Conservation (phyloP, 1,140 invertebrate genomes). For the Drosophila insularis region DNA sequence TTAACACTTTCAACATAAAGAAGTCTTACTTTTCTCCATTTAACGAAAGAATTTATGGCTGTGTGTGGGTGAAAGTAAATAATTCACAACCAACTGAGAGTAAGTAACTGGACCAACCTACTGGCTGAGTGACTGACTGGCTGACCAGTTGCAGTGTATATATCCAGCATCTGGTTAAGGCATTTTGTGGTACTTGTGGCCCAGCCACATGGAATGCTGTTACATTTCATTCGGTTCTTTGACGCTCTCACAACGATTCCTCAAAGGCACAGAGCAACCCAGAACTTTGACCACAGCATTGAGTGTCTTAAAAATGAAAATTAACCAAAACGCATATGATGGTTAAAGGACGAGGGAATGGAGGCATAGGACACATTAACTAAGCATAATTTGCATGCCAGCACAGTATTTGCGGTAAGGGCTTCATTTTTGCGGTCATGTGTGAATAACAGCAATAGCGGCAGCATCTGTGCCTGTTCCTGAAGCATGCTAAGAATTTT, state of each 20-base stretch:
- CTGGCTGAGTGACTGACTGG: conserved; percentile 15
- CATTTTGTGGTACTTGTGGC: conserved; percentile 66
- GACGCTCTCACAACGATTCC: conserved; percentile 1
- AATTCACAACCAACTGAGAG: conserved; percentile 31
- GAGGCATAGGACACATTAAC: conserved; percentile 58
- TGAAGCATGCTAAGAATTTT: conserved; percentile 65
- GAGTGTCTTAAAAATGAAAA: conserved; percentile 79
- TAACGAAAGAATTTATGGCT: conserved; percentile 22
- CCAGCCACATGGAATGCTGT: conserved; percentile 65
- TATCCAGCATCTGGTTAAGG: conserved; percentile 44
- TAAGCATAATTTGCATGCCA: conserved; percentile 74
- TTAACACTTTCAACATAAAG: conserved; percentile 28
- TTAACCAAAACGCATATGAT: conserved; percentile 54
- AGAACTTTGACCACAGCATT: conserved; percentile 62
- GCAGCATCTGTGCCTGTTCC: conserved; percentile 26
- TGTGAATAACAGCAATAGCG: conserved; percentile 21
- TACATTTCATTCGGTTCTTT: conserved; percentile 45
- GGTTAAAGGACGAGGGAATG: background rate
- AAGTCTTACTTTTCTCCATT: conserved; percentile 11
- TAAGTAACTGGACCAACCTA: conserved; percentile 4
- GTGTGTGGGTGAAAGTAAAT: conserved; percentile 33
- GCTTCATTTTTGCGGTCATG: conserved; percentile 69
- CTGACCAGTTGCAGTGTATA: conserved; percentile 35
- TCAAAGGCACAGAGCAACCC: background rate
- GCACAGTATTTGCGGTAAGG: conserved; percentile 67